Evolutionary conservation across 2,113 vertebrate genomes (phyloP).

Genomic region (Eulemur rufifrons): DNA sequence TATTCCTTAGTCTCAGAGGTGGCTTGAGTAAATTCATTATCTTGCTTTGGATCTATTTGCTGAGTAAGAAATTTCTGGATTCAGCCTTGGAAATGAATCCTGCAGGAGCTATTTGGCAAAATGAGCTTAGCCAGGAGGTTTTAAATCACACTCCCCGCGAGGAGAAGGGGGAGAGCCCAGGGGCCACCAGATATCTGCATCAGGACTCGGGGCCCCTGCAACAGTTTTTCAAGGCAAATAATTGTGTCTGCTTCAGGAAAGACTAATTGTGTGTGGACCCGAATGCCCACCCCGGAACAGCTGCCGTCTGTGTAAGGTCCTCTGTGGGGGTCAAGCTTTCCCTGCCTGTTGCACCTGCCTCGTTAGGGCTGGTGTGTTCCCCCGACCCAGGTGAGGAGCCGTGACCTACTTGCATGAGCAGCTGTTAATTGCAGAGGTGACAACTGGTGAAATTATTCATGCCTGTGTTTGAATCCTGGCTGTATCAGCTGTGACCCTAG

Average conservation of each 20-base stretch:
- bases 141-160: slow-evolving; percentile 46
- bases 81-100: slow-evolving; percentile 59
- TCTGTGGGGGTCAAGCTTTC: neutral
- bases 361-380: neutral
- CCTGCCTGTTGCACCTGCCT: neutral
- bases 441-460: neutral
- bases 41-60: slow-evolving; percentile 59
- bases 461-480: neutral
- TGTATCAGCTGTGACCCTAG: neutral
- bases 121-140: slow-evolving; percentile 63
- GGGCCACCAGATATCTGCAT: neutral
- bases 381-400: neutral
- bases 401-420: neutral
- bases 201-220: neutral
- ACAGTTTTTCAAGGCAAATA: slow-evolving; percentile 26
- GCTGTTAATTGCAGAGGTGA: neutral
- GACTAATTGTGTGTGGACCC: neutral
- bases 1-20: slow-evolving; percentile 6
- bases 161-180: neutral
- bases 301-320: neutral
- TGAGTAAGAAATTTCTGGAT: slow-evolving; percentile 65
- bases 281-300: neutral
- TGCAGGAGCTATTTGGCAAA: slow-evolving; percentile 62
- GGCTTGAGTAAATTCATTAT: slow-evolving; percentile 29
- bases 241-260: neutral